Evolutionary conservation across 2,113 vertebrate genomes (phyloP).

Genomic region (Atrichornis clamosus): DNA sequence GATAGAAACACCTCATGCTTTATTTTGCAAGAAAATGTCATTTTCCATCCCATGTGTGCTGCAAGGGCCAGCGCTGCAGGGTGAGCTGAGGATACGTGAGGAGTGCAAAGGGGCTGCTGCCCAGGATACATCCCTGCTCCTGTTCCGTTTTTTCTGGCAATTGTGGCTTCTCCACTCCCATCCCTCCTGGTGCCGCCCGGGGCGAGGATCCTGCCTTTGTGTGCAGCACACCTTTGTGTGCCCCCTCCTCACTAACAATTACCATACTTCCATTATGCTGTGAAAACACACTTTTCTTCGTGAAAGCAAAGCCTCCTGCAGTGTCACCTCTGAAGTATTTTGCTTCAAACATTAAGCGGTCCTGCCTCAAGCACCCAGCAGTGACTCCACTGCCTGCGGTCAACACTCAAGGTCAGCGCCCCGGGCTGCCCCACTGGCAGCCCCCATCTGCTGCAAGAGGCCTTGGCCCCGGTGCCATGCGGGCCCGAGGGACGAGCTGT

Average conservation of each 20-base stretch:
- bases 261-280: accelerated
- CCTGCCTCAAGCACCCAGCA: background rate
- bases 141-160: accelerated
- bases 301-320: background rate
- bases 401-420: background rate
- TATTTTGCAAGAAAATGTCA: background rate
- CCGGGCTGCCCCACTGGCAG: background rate
- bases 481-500: accelerated
- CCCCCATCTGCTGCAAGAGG: too few relatives aligned
- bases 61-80: background rate
- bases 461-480: accelerated
- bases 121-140: background rate
- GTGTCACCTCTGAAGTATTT: background rate
- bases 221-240: accelerated
- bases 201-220: accelerated
- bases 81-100: background rate
- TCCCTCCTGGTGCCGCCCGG: accelerated
- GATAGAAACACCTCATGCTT: background rate
- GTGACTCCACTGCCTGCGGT: accelerated
- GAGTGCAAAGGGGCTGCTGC: background rate
- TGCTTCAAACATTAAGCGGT: background rate
- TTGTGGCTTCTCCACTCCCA: accelerated
- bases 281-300: accelerated
- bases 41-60: background rate
- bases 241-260: background rate